These are phyloP conservation scores for Nebria ingens DNA, from an alignment of 1,140 invertebrate species.

Conservation along the genomic window DNA sequence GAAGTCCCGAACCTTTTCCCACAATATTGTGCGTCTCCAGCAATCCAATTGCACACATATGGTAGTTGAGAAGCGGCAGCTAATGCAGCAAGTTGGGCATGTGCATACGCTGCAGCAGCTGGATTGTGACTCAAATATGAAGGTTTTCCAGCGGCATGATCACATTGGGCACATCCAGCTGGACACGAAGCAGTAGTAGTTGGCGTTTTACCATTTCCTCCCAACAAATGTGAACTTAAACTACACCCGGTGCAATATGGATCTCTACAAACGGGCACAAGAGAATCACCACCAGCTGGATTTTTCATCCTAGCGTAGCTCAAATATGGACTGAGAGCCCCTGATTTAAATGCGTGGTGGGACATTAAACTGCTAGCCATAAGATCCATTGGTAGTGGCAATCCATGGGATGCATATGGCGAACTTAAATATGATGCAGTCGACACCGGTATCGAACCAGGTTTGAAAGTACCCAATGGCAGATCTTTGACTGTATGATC, in stretches of 20 bases:
- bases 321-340: conserved; percentile 55
- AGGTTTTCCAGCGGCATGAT: conserved; percentile 54
- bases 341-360: conserved; percentile 57
- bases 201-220: conserved; percentile 33
- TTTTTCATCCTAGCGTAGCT: conserved; percentile 62
- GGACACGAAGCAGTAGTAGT: conserved; percentile 53
- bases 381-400: conserved; percentile 52
- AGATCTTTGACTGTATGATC: conserved; percentile 53
- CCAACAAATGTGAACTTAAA: conserved; percentile 65
- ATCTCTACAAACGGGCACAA: conserved; percentile 72
- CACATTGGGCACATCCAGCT: conserved; percentile 81
- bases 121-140: conserved; percentile 38
- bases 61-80: conserved; percentile 64
- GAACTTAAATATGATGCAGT: conserved; percentile 43
- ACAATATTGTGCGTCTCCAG: conserved; percentile 76
- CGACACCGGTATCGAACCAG: conserved; percentile 41
- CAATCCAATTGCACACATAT: conserved; percentile 87
- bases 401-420: conserved; percentile 43
- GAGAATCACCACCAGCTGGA: conserved; percentile 35
- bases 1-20: conserved; percentile 81
- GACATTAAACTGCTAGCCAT: conserved; percentile 62
- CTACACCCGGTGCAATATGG: conserved; percentile 88
- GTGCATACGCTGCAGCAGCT: conserved; percentile 55
- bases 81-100: conserved; percentile 61
- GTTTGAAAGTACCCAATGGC: conserved; percentile 51